Evolutionary conservation across 1,140 invertebrate genomes (phyloP), one percentile per base, ranked within the genome.

Genomic region (Lepidurus couesii): DNA sequence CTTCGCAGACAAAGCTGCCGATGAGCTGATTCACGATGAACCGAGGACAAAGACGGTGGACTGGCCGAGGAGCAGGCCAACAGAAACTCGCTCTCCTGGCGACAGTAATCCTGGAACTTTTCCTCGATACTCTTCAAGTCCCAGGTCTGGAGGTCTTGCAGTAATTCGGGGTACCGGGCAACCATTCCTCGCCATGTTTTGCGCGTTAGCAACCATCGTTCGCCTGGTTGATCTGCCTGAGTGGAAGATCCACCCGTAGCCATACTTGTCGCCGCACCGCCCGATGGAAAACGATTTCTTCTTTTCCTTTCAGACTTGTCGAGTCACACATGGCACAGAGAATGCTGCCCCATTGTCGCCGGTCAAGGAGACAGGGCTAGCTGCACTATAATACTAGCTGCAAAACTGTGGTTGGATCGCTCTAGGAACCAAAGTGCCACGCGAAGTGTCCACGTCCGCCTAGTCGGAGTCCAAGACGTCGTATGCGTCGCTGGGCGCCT

Each of bases 151-250:
- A 26, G 10, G 21, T 75, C 95, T 93, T 0, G 93, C 93, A 65
- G 95, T 91, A 13, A 95, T 86, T 82, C 91, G 91, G 73, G 92
- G 89, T n/a, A 93, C 93, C 11, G 93, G 92, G 95, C 93, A 0
- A 92, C 89, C 93, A 95, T 95, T 84, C 95, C 95, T 79, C 92
- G 87, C 93, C 93, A 95, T 24, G 93, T 95, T 85, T 95, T 95
- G 42, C 93, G 86, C 7, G 93, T 94, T 26, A 95, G 87, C 44
- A 95, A 86, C 93, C 93, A 95, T 85, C 93, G 88, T 84, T 95
- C 92, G 24, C 43, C 24, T 6, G 75, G 75, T 16, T 47, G n/a
- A 9, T 65, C n/a, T 65, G 5, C 5, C 6, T 65, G 53, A 65
- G 16, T 1, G 6, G 53, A 65, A n/a, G 53, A 13, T 65, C 53